These are phyloP conservation scores for Schizopygopsis malacanthus DNA, from an alignment of 2,797 vertebrate genomes.

Conservation along the genomic window DNA sequence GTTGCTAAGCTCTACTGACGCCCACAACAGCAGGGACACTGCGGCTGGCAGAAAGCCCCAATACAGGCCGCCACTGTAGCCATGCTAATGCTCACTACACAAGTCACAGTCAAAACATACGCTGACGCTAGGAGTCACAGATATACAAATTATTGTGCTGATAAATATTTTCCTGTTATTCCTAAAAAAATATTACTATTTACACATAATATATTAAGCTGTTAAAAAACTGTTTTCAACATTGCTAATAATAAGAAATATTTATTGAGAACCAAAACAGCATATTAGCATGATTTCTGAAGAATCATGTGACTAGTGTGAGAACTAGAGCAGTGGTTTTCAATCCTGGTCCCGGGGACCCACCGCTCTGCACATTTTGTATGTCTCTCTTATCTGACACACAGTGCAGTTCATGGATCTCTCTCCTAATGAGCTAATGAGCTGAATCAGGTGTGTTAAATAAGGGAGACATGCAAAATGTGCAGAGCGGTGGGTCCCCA, in stretches of 20 bases:
- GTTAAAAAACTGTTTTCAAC: neutral
- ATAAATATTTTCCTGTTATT: neutral
- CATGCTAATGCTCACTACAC: conserved; percentile 33
- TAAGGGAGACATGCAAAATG: too few relatives aligned
- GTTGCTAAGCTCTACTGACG: conserved; percentile 69
- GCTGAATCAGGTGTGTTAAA: too few relatives aligned
- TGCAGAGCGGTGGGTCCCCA: too few relatives aligned
- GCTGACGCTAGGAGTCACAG: neutral
- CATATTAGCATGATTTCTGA: neutral
- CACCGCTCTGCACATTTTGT: too few relatives aligned
- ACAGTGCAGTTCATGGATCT: too few relatives aligned
- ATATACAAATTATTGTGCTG: neutral
- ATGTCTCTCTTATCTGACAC: too few relatives aligned
- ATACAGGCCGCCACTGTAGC: conserved; percentile 29
- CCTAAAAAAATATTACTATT: neutral
- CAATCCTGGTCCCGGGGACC: too few relatives aligned
- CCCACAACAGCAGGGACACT: conserved; percentile 67
- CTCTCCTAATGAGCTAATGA: too few relatives aligned
- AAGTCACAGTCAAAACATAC: conserved; percentile 28
- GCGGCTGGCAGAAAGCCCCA: conserved; percentile 29
- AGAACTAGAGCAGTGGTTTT: too few relatives aligned
- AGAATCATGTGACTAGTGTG: neutral
- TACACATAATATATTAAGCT: neutral
- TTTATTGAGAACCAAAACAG: neutral
- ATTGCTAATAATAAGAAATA: neutral